phyloP scores from a whole-genome alignment of 2,888 invertebrate species.

The Calliopum simillimum region DNA sequence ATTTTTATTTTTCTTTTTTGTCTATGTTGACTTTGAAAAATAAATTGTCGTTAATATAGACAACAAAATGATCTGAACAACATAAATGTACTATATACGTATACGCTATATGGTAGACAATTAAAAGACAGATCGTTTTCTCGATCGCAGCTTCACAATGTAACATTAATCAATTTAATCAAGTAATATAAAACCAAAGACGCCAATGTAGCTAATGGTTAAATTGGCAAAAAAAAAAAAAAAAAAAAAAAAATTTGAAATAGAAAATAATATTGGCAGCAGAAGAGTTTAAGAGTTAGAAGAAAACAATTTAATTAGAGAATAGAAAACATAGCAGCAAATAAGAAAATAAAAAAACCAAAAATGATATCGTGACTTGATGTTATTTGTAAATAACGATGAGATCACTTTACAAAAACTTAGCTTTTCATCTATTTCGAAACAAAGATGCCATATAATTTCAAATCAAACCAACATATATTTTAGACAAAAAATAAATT shows the following conservation, averaged over 20 bases:
- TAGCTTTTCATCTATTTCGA: conserved; percentile 28
- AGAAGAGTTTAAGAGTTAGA: background rate
- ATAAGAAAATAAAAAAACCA: background rate
- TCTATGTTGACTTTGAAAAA: conserved; percentile 22
- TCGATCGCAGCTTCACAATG: background rate
- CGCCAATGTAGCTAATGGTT: background rate
- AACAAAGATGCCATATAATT: background rate
- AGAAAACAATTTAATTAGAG: conserved; percentile 33
- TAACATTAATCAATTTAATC: conserved; percentile 32
- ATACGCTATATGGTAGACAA: conserved; percentile 12
- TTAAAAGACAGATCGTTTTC: conserved; percentile 28
- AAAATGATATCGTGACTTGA: conserved; percentile 60
- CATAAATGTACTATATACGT: background rate
- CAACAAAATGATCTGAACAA: background rate
- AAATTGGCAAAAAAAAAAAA: background rate
- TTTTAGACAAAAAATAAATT: no score
- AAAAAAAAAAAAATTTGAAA: no score
- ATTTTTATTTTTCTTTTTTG: no score
- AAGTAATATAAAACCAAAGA: conserved; percentile 1
- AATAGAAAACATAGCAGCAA: conserved; percentile 9
- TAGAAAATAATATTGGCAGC: no score
- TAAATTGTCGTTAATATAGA: conserved; percentile 13
- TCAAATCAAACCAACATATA: no score
- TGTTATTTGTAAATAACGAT: conserved; percentile 63
- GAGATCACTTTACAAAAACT: conserved; percentile 52